Evolutionary conservation across 53 echinoderm and acorn worm genomes (phyloP), one percentile per base, ranked within the genome.

Genomic region (Apostichopus leukothele): DNA sequence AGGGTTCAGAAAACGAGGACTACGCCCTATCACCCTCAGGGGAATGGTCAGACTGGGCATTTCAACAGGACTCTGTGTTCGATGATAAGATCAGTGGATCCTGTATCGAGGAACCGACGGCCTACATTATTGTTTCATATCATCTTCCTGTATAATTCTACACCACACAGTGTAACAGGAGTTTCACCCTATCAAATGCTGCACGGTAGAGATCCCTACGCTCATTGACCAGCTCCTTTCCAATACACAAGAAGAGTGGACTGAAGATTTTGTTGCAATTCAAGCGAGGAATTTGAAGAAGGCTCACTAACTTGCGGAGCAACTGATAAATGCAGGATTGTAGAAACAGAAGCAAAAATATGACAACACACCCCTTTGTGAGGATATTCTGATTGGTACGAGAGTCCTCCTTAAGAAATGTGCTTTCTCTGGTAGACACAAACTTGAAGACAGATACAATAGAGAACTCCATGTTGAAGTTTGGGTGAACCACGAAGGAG

Each of bases 201-300:
- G 61, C 78, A 78, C 76, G 91, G 91, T 2, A 75, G 91, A 1
- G 88, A 88, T 25, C 25, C 25, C 25, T 25, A 25, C 25, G 25
- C 59, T 79, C 91, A 7, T 91, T 12, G 91, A 91, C 87, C 91
- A 91, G 13, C 71, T 87, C 12, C 73, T 91, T 7, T 39, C 67
- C 51, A 77, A 88, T 21, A 79, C 86, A 1, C 67, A 60, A 60
- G 19, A 63, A 67, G 18, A 76, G 20, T 91, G 91, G 91, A 53
- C 59, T 79, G 88, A 91, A 66, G 87, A 88, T 73, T 76, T 87
- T 39, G 67, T 88, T 14, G 53, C 20, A 23, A 11, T 14, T 23
- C 91, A 91, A 19, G 74, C 91, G 9, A 50, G 68, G 11, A 23
- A 67, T n/a, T 66, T 54, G 19, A 26, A 14, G 18, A 63, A 59